Evolutionary conservation across 2,797 vertebrate species (phyloP).

Genomic region (Dermochelys coriacea): DNA sequence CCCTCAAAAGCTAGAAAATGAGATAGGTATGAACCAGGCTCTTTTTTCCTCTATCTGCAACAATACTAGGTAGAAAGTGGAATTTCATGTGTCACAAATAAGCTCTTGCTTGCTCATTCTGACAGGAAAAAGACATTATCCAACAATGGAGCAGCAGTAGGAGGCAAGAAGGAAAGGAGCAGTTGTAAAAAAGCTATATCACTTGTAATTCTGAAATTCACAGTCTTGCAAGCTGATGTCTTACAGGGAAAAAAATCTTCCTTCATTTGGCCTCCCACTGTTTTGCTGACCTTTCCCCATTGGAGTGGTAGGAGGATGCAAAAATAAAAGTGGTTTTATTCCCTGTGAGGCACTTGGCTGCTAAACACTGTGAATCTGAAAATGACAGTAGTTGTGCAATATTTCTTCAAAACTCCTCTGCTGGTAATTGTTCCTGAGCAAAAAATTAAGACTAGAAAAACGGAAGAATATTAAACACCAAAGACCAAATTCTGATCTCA

Average conservation of each 20-base stretch:
- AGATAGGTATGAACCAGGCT: neutral
- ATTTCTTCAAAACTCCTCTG: conserved; percentile 28
- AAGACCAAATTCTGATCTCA: conserved; percentile 6
- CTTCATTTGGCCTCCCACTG: conserved; percentile 65
- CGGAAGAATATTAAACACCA: conserved; percentile 36
- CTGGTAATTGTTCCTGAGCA: conserved; percentile 52
- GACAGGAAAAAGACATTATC: conserved; percentile 3
- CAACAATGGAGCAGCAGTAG: conserved; percentile 25
- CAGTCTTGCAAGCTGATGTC: conserved; percentile 56
- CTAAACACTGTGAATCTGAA: conserved; percentile 69
- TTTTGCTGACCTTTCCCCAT: conserved; percentile 70
- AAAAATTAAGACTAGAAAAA: conserved; percentile 58
- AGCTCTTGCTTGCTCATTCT: conserved; percentile 34
- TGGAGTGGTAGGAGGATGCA: conserved; percentile 62
- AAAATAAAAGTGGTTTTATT: conserved; percentile 71
- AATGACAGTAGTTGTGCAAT: conserved; percentile 47
- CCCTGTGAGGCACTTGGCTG: conserved; percentile 58
- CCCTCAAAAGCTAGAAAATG: neutral
- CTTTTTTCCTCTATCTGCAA: neutral
- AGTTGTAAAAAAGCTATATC: conserved; percentile 1
- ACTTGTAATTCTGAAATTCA: conserved; percentile 49
- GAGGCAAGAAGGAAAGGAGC: conserved; percentile 53
- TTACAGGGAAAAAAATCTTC: conserved; percentile 29
- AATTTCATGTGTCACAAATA: conserved; percentile 13
- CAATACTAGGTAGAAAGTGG: conserved; percentile 26